Evolutionary conservation across 2,888 invertebrate genomes (phyloP), one percentile per base, ranked within the genome.

Genomic region (Hylaea fasciaria): DNA sequence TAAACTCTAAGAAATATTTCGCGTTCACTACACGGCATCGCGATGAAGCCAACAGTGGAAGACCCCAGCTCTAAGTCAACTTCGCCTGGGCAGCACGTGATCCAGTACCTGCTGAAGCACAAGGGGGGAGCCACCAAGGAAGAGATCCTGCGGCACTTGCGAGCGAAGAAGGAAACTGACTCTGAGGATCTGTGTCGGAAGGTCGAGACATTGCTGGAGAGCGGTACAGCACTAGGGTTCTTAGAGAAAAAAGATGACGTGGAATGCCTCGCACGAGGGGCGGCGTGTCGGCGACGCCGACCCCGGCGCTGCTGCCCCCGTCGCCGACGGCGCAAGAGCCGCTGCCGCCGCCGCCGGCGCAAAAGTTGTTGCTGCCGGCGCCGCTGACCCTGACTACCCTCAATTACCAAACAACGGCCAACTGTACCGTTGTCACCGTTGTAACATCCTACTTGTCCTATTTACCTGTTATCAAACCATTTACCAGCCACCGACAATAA

Each of bases 141-240:
- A 0, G 76, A 85, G 17, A 83, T 86, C 44, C 16, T 85, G 22
- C 64, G 70, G 1, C 73, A 81, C 52, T 64, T 86, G 29, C 70
- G 68, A 13, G 12, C 10, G 0, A 59, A 69, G 5, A 60, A 65
- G 35, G 74, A 70, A 0, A 63, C 64, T 1, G 59, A 74, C 41
- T 41, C 70, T 0, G 67, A 73, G 1, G 76, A 80, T 13, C 29
- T 83, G 0, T 69, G 61, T 13, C 59, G 64, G 13, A 62, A 71
- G 0, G 79, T 85, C 3, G 66, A 77, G 40, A 68, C 64, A 4
- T 58, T 83, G 22, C 61, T 86, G 39, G 79, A 81, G 45, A 77
- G 72, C 29, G 84, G 82, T 0, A 75, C 77, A 0, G 72, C 76
- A 3, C 59, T 85, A 12, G 86, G 85, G 0, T 85, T 85, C 59